Evolutionary conservation across 2,113 vertebrate genomes (phyloP).

Genomic region (Colistium nudipinnis): DNA sequence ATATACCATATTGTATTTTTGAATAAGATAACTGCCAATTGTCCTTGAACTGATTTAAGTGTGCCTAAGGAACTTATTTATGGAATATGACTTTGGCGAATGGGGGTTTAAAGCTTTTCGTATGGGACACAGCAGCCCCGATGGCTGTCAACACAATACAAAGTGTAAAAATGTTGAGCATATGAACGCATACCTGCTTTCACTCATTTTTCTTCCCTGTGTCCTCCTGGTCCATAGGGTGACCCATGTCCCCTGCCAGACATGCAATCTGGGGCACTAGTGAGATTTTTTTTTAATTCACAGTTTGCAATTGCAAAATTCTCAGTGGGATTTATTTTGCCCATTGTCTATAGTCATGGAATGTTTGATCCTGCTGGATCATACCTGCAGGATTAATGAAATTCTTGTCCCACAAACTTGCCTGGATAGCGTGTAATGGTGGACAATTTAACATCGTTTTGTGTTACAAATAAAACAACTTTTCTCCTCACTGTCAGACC

Average conservation of each 20-base stretch:
- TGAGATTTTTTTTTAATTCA: slow-evolving; percentile 63
- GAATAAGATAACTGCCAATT: slow-evolving; percentile 31
- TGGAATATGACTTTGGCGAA: slow-evolving; percentile 39
- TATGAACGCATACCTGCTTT: background rate
- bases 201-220: background rate
- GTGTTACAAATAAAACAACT: slow-evolving; percentile 17
- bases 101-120: slow-evolving; percentile 23
- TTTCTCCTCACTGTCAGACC: too few relatives aligned
- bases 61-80: slow-evolving; percentile 41
- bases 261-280: slow-evolving; percentile 18
- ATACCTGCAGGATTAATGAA: slow-evolving; percentile 2
- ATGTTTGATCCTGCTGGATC: background rate
- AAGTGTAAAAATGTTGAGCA: slow-evolving; percentile 17
- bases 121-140: background rate
- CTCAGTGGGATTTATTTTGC: slow-evolving; percentile 28
- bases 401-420: slow-evolving; percentile 4
- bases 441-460: too few relatives aligned
- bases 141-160: slow-evolving; percentile 12
- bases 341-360: background rate
- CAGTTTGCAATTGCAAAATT: slow-evolving; percentile 39
- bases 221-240: background rate
- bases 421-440: slow-evolving; percentile 6
- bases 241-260: background rate
- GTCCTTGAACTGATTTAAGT: slow-evolving; percentile 39
- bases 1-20: slow-evolving; percentile 28